Evolutionary conservation across 2,888 invertebrate species (phyloP).

Genomic region (Pollenia labialis): DNA sequence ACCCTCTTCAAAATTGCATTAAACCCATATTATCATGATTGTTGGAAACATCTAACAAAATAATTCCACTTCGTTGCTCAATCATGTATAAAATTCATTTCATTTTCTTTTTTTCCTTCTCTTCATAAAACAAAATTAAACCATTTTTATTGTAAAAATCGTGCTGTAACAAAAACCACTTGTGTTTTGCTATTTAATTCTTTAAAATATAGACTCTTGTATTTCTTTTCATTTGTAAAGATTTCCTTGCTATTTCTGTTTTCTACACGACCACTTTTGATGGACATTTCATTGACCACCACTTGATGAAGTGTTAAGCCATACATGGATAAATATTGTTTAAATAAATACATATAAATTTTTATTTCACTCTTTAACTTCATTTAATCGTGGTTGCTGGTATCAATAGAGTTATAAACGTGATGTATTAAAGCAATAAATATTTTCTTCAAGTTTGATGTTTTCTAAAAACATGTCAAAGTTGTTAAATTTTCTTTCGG

Average conservation of each 20-base stretch:
- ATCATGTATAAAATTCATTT: conserved; percentile 82
- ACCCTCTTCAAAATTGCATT: conserved; percentile 70
- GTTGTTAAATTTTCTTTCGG: conserved; percentile 23
- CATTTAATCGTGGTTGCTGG: conserved; percentile 46
- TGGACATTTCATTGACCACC: conserved; percentile 75
- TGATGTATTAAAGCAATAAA: conserved; percentile 57
- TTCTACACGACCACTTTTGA: conserved; percentile 71
- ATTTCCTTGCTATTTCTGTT: conserved; percentile 63
- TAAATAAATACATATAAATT: conserved; percentile 33
- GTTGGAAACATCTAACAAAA: conserved; percentile 65
- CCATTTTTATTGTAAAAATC: conserved; percentile 60
- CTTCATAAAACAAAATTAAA: conserved; percentile 52
- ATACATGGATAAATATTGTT: conserved; percentile 73
- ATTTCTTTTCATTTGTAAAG: conserved; percentile 51
- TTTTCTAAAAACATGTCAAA: conserved; percentile 22
- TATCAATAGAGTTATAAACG: conserved; percentile 65
- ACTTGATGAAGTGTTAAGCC: conserved; percentile 82
- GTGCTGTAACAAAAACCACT: conserved; percentile 58
- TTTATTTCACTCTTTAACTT: conserved; percentile 16
- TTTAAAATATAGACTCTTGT: conserved; percentile 38
- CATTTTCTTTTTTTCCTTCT: conserved; percentile 21
- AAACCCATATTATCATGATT: conserved; percentile 62
- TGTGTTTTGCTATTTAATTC: conserved; percentile 51
- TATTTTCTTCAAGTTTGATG: conserved; percentile 5
- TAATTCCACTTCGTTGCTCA: conserved; percentile 80